These are phyloP conservation scores for Odontomyia ornata DNA, from an alignment of 2,888 invertebrate species.

Conservation along the genomic window DNA sequence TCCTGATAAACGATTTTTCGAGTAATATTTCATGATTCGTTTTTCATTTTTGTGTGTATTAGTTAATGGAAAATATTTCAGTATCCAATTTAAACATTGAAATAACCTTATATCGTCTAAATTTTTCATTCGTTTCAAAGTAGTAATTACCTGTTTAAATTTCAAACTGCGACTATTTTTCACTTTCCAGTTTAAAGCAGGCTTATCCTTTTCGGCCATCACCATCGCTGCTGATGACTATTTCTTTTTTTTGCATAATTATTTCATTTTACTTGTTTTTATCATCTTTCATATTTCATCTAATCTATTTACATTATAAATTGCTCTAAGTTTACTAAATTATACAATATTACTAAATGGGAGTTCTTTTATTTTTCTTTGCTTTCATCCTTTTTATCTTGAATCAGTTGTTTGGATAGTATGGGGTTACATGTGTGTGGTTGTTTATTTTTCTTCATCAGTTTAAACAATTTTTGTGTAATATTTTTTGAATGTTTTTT, in stretches of 20 bases:
- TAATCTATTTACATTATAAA: slow-evolving; percentile 57
- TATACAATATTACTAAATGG: slow-evolving; percentile 37
- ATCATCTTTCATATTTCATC: slow-evolving; percentile 48
- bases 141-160: too few relatives aligned
- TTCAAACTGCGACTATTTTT: too few relatives aligned
- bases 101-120: too few relatives aligned
- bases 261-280: slow-evolving; percentile 40
- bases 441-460: neutral
- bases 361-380: neutral
- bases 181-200: too few relatives aligned
- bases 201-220: too few relatives aligned
- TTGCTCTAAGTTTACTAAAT: slow-evolving; percentile 64
- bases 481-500: slow-evolving; percentile 1
- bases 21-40: too few relatives aligned
- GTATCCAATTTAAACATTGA: too few relatives aligned
- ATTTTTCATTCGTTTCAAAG: too few relatives aligned
- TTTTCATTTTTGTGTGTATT: too few relatives aligned
- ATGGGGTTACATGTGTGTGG: slow-evolving; percentile 8
- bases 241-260: slow-evolving; percentile 39
- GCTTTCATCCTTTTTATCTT: neutral
- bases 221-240: too few relatives aligned
- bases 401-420: neutral
- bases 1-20: too few relatives aligned
- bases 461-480: slow-evolving; percentile 15
- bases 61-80: too few relatives aligned